Conservation (phyloP, 2,113 vertebrate species). For the Todiramphus saurophagus region DNA sequence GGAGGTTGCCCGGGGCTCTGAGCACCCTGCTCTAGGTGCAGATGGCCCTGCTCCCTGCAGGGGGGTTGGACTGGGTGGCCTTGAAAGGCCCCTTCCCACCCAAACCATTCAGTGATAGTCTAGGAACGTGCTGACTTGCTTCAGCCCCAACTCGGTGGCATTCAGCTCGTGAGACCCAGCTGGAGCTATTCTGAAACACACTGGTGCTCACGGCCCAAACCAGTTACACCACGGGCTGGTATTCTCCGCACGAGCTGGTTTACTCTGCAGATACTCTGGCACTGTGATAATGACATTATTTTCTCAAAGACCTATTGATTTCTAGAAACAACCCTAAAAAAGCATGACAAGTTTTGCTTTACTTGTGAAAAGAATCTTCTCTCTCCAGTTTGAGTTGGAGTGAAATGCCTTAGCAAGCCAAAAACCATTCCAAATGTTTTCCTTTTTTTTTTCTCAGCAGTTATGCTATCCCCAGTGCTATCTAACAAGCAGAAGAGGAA, state of each 20-base stretch:
- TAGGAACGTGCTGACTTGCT: background rate
- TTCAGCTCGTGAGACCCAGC: background rate
- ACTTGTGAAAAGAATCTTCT: background rate
- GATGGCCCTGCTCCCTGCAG: background rate
- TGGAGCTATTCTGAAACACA: background rate
- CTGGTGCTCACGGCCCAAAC: fast-evolving
- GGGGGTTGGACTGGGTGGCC: background rate
- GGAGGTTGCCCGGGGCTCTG: background rate
- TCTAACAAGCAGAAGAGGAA: background rate
- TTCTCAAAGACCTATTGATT: background rate
- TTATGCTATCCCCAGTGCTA: background rate
- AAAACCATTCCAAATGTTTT: background rate
- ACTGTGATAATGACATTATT: background rate
- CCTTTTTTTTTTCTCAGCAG: background rate
- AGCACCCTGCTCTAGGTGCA: background rate
- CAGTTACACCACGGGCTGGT: background rate
- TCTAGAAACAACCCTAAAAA: background rate
- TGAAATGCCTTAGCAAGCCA: background rate
- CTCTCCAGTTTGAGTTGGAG: background rate
- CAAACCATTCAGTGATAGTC: background rate
- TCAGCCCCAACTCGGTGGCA: fast-evolving
- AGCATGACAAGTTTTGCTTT: background rate
- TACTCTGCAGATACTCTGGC: background rate
- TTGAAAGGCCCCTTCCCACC: background rate
- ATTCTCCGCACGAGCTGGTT: background rate